Evolutionary conservation across 1,140 invertebrate genomes (phyloP).

Genomic region (Cyclargus thomasi): DNA sequence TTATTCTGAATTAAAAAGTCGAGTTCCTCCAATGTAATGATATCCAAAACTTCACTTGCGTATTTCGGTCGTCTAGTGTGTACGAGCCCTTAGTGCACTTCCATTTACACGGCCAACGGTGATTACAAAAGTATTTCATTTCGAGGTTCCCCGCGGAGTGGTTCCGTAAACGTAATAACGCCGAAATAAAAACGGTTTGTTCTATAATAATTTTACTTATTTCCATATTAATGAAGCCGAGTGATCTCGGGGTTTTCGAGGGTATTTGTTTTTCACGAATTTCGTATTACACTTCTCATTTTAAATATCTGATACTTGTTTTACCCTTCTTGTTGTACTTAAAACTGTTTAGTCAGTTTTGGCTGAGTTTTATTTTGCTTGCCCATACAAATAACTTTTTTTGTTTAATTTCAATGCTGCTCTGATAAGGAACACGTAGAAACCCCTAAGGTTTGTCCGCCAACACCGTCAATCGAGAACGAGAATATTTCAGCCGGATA

Average conservation of each 20-base stretch:
- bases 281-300: background rate
- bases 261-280: background rate
- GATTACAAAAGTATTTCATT: conserved; percentile 30
- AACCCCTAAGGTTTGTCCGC: too few species aligned
- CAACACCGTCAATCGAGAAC: too few species aligned
- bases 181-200: conserved; percentile 17
- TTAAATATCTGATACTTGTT: too few species aligned
- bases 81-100: conserved; percentile 18
- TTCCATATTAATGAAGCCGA: conserved; percentile 16
- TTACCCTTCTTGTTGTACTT: too few species aligned
- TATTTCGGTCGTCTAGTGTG: background rate
- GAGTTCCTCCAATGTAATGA: too few species aligned
- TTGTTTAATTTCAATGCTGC: too few species aligned
- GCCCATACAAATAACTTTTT: too few species aligned
- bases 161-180: conserved; percentile 22
- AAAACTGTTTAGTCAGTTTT: too few species aligned
- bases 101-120: conserved; percentile 28
- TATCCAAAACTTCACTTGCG: background rate
- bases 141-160: conserved; percentile 19
- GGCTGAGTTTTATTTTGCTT: too few species aligned
- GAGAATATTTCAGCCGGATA: too few species aligned
- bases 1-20: too few species aligned
- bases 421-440: too few species aligned
- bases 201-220: conserved; percentile 16
- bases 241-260: background rate